Evolutionary conservation across 1,140 invertebrate species (phyloP).

Genomic region (Hyles euphorbiae): DNA sequence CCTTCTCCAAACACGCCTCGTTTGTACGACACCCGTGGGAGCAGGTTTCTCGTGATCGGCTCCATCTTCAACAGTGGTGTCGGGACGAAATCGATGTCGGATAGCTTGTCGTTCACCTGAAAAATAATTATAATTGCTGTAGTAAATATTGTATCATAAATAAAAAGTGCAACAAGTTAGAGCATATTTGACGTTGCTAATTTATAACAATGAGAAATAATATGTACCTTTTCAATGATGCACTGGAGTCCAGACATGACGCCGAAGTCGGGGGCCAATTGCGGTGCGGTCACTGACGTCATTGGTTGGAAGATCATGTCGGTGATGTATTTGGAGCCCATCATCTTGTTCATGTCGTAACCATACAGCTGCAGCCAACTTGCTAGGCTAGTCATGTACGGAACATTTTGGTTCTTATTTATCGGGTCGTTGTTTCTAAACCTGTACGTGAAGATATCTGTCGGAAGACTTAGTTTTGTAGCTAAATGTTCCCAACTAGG

Average conservation of each 20-base stretch:
- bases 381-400: constrained; percentile 89
- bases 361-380: constrained; percentile 93
- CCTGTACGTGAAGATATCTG: constrained; percentile 93
- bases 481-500: constrained; percentile 93
- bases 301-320: constrained; percentile 86
- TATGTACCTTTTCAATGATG: constrained; percentile 85
- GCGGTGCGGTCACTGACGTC: constrained; percentile 84
- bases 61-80: constrained; percentile 88
- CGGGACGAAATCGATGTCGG: constrained; percentile 88
- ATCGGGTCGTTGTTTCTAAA: constrained; percentile 95
- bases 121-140: constrained; percentile 17
- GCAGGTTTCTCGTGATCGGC: constrained; percentile 85
- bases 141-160: too few species aligned
- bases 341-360: constrained; percentile 90
- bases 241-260: constrained; percentile 92
- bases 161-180: too few species aligned
- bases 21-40: constrained; percentile 87
- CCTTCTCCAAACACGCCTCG: constrained; percentile 93
- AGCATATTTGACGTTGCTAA: too few species aligned
- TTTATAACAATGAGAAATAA: too few species aligned
- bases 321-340: constrained; percentile 87
- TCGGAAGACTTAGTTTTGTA: constrained; percentile 86
- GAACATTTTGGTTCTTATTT: constrained; percentile 84
- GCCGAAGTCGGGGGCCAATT: constrained; percentile 88
- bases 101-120: constrained; percentile 86